Base-by-base conservation (phyloP, 2,113 vertebrate species). In the Microcebus ravelobensis region DNA sequence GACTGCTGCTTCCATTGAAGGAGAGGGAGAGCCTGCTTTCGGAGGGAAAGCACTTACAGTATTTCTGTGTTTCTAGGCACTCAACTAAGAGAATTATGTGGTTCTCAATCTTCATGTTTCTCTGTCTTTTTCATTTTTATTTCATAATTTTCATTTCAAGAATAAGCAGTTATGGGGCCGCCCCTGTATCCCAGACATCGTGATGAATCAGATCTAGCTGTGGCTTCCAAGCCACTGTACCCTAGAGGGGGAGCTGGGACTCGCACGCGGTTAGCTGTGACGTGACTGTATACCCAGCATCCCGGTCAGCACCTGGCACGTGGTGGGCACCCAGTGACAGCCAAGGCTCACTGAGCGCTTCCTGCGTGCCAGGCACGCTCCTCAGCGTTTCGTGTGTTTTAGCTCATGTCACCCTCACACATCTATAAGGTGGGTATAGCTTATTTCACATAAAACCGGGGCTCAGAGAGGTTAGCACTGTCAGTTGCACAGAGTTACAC, bases 321-420 rank as follows among this genome's bases (percentile, higher is more conserved):
- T 1, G 25, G 18, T 11, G 25, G 48, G 61, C 0, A 0, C 36
- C 52, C 31, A 13, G 0, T 2, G 17, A 79, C 34, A 29, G 27
- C 42, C 3, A 7, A 27, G 11, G 61, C 25, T 25, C 52, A 14
- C 1, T 3, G 82, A 77, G 52, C 11, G 36, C 70, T 67, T 11
- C 17, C 63, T 14, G 1, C 0, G 2, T 67, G 57, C 29, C 27
- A 20, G 29, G 11, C 27, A 23, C 36, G 18, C 63, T 52, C 23
- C 50, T 39, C 4, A 70, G 76, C 3, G 0, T 34, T 55, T 39
- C 6, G 17, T 21, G 10, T 23, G 3, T 42, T 12, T 42, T 48
- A 73, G 68, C 12, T 79, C 61, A n/a, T 36, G 73, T 79, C 50
- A 39, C 3, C 48, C 2, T 59, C 36, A n/a, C 10, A 48, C 4